Evolutionary conservation across 2,888 invertebrate genomes (phyloP).

Genomic region (Nephrocerus scutellatus): DNA sequence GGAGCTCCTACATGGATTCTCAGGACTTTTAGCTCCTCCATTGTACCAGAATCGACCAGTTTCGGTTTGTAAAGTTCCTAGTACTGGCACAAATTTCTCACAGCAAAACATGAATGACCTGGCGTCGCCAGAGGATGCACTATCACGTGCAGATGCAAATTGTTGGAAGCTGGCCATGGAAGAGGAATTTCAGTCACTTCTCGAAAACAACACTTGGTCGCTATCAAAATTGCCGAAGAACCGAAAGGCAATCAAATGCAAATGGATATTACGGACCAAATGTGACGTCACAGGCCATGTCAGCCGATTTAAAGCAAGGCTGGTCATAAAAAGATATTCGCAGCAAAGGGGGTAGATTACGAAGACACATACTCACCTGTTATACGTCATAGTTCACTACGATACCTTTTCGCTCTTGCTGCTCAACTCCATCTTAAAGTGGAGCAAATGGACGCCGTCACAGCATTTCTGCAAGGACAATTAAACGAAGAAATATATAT

Average conservation of each 20-base stretch:
- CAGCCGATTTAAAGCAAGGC: constrained; percentile 16
- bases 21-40: no score
- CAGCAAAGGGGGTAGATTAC: constrained; percentile 17
- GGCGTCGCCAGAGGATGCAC: no score
- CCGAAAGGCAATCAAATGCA: constrained; percentile 14
- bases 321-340: constrained; percentile 18
- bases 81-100: no score
- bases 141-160: no score
- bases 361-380: constrained; percentile 18
- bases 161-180: no score
- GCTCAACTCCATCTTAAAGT: constrained; percentile 8
- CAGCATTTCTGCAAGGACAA: constrained; percentile 11
- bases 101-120: no score
- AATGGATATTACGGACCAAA: constrained; percentile 15
- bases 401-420: constrained; percentile 16
- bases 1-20: no score
- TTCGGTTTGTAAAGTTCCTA: no score
- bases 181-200: constrained; percentile 14
- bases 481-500: constrained; percentile 7
- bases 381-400: constrained; percentile 12
- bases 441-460: constrained; percentile 10
- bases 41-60: no score
- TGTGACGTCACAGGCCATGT: constrained; percentile 12
- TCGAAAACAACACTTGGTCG: constrained; percentile 16
- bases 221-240: constrained; percentile 12